Base-by-base conservation (phyloP, 92 coral and sea anemone species). In the Blastomussa wellsi region DNA sequence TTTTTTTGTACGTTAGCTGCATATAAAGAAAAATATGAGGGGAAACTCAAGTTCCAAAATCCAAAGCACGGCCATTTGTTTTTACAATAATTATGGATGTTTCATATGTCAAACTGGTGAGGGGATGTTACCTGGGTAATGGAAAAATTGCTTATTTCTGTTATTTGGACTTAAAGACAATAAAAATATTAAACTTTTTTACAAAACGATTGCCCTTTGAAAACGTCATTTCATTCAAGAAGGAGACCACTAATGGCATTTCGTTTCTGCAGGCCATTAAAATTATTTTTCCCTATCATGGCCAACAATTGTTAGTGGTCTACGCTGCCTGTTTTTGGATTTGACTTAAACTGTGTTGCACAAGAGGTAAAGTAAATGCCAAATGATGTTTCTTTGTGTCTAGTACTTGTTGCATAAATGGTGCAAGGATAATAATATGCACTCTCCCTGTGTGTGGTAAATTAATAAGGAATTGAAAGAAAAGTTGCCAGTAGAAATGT, bases 381-480 rank as follows among this genome's bases (percentile, higher is more conserved):
- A 28, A 35, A 36, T 70, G 75, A 19, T 37, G 57, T 60, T 3
- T 2, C 20, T 74, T 20, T 37, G 26, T 70, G 60, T 74, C n/a
- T 20, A 41, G 10, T 74, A 48, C 79, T 74, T 44, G 60, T 74
- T 2, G 59, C 57, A 74, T 14, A 74, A 74, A 74, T 15, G 55
- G 13, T 47, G 0, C 22, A n/a, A 42, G 79, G 39, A 82, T 51
- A 53, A 82, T 35, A 48, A 24, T 37, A 52, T 49, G 44, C 81
- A 24, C 51, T 60, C 79, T 62, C 87, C 71, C 79, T 35, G 62
- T 57, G 74, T 57, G 87, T 42, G 44, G 32, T 83, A 59, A 62
- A 83, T 83, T 83, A 83, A 76, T 33, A 38, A 75, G 80, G 48
- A 73, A 83, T 57, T 55, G 59, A 60, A 70, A 20, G 72, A 83